These are phyloP conservation scores for Trypoxylus dichotomus DNA, from an alignment of 1,140 invertebrate genomes.

Conservation along the genomic window DNA sequence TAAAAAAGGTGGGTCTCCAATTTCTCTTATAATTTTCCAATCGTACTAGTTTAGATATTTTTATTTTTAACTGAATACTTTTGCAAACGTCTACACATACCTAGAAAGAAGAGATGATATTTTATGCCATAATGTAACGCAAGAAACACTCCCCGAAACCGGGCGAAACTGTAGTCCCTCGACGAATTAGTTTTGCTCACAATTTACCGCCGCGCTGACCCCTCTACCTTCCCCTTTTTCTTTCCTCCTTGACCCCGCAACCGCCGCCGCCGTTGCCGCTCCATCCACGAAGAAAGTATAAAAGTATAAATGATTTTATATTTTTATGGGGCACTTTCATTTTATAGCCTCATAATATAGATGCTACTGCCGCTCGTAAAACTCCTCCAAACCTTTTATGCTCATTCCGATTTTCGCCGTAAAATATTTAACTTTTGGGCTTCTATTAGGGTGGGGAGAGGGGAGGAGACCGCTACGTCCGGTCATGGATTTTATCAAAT, in stretches of 20 bases:
- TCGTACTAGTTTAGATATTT: too few species aligned
- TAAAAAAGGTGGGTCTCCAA: too few species aligned
- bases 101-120: not conserved
- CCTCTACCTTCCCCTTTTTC: not conserved
- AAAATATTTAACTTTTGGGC: slow-evolving; percentile 38
- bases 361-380: slow-evolving; percentile 37
- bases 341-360: slow-evolving; percentile 41
- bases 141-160: not conserved
- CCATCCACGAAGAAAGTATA: slow-evolving; percentile 35
- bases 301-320: slow-evolving; percentile 41
- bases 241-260: not conserved
- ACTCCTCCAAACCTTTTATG: slow-evolving; percentile 28
- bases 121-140: not conserved
- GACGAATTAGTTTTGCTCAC: not conserved
- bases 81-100: too few species aligned
- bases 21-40: too few species aligned
- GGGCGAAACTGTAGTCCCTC: not conserved
- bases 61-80: too few species aligned
- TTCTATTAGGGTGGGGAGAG: not conserved
- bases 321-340: slow-evolving; percentile 42
- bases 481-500: not conserved
- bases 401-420: slow-evolving; percentile 31
- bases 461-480: not conserved
- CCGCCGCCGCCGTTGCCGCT: not conserved
- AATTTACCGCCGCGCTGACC: not conserved